phyloP scores from a whole-genome alignment of 2,797 vertebrate genomes.

The Spatula clypeata region DNA sequence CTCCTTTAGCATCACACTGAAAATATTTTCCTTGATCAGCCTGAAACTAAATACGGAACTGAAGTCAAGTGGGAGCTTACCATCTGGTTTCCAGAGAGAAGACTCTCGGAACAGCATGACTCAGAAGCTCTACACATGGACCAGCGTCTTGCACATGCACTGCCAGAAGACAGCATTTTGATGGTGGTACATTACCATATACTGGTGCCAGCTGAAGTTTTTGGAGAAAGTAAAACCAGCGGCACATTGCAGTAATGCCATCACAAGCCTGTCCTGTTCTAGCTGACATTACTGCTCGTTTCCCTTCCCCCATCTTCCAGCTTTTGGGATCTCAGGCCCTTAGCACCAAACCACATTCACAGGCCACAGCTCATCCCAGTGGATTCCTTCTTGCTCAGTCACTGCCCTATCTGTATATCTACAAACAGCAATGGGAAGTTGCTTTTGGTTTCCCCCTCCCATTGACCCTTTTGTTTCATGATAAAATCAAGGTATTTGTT shows the following conservation, averaged over 20 bases:
- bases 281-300: slow-evolving; percentile 71
- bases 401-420: not conserved
- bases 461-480: not conserved
- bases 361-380: slow-evolving; percentile 82
- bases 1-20: not conserved
- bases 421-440: not conserved
- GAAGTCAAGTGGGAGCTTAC: not conserved
- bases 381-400: slow-evolving; percentile 66
- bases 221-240: not conserved
- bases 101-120: not conserved
- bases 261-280: slow-evolving; percentile 69
- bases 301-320: slow-evolving; percentile 9
- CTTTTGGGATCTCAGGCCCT: slow-evolving; percentile 78
- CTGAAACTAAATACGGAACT: not conserved
- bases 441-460: slow-evolving; percentile 28
- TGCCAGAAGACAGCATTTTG: not conserved
- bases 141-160: fast-evolving
- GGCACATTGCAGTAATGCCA: slow-evolving; percentile 56
- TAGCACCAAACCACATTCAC: slow-evolving; percentile 82
- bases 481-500: not conserved
- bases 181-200: fast-evolving
- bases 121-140: not conserved
- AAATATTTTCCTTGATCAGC: slow-evolving; percentile 2
- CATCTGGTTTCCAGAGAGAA: not conserved
- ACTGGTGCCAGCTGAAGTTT: not conserved